A percentile compares a stretch with the other conserved stretches of the same genome.
Evolutionary conservation across 2,888 invertebrate genomes (phyloP).

Genomic region (Agrochola macilenta): DNA sequence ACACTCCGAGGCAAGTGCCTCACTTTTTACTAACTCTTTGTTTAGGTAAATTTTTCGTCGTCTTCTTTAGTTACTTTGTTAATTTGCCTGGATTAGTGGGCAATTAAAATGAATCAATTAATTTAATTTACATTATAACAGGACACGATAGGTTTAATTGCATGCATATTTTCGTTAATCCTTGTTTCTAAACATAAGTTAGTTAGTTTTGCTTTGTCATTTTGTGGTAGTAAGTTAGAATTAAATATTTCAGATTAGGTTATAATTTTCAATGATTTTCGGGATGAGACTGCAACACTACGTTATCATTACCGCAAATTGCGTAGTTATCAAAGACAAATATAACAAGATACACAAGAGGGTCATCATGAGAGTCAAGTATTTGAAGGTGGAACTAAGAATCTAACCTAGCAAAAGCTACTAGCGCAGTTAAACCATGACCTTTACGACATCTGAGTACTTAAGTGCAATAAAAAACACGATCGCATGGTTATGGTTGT

Average conservation of each 20-base stretch:
- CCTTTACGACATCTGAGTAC: constrained; percentile 18
- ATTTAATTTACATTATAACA: neutral
- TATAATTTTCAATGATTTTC: neutral
- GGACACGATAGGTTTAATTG: constrained; percentile 9
- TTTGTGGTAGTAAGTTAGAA: neutral
- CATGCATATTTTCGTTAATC: constrained; percentile 23
- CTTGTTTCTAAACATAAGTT: constrained; percentile 1
- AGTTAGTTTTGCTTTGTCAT: neutral
- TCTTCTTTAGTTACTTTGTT: constrained; percentile 36
- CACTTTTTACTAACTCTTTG: constrained; percentile 45
- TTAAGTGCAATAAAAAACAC: constrained; percentile 26
- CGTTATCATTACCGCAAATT: constrained; percentile 1
- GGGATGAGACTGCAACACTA: neutral
- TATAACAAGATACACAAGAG: neutral
- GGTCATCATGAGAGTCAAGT: constrained; percentile 5
- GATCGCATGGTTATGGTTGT: constrained; percentile 33
- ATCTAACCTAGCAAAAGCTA: neutral
- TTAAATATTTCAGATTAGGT: constrained; percentile 21
- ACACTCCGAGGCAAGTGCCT: constrained; percentile 62
- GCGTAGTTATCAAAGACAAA: neutral
- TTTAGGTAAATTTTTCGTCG: constrained; percentile 49
- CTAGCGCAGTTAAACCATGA: constrained; percentile 23
- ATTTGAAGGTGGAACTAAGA: neutral
- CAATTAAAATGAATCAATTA: neutral
- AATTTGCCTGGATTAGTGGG: constrained; percentile 8